A percentile compares a stretch with the other conserved stretches of the same genome.
phyloP scores from a whole-genome alignment of 2,113 vertebrate genomes.

The Nothocercus nigrocapillus region DNA sequence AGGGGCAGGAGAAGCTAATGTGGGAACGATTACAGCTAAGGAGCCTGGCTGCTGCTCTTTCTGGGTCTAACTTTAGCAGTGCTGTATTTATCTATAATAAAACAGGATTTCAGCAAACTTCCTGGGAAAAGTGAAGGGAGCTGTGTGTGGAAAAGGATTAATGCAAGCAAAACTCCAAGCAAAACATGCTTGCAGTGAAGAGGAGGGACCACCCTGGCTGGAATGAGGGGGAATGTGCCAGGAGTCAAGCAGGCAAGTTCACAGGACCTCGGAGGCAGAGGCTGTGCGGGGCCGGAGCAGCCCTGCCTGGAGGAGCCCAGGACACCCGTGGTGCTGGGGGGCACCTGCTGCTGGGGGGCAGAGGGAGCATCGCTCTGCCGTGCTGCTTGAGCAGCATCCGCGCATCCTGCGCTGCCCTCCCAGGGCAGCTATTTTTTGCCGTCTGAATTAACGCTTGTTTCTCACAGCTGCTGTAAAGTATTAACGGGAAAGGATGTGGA shows the following conservation, averaged over 20 bases:
- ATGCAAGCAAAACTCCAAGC: not conserved
- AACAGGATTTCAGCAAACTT: not conserved
- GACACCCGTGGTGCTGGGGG: not conserved
- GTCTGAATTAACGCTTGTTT: not conserved
- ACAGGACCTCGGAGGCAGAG: not conserved
- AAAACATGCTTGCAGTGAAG: not conserved
- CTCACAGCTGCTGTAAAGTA: not conserved
- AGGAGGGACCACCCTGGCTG: not conserved
- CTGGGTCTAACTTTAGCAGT: not conserved
- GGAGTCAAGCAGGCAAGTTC: accelerated
- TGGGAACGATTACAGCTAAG: not conserved
- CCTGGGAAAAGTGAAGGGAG: not conserved
- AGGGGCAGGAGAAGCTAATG: accelerated
- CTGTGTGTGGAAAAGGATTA: not conserved
- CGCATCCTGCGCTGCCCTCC: not conserved
- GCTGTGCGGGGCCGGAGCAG: accelerated
- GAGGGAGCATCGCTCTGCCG: accelerated
- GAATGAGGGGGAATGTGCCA: not conserved
- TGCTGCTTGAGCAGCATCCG: accelerated
- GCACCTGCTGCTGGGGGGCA: accelerated
- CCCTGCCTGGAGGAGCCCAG: accelerated
- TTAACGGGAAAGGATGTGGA: not conserved
- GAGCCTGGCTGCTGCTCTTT: not conserved
- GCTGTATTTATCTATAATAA: not conserved
- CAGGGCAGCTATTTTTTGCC: not conserved